These are phyloP conservation scores for Coregonus sp. DNA, from an alignment of 2,797 vertebrate genomes.

Conservation along the genomic window DNA sequence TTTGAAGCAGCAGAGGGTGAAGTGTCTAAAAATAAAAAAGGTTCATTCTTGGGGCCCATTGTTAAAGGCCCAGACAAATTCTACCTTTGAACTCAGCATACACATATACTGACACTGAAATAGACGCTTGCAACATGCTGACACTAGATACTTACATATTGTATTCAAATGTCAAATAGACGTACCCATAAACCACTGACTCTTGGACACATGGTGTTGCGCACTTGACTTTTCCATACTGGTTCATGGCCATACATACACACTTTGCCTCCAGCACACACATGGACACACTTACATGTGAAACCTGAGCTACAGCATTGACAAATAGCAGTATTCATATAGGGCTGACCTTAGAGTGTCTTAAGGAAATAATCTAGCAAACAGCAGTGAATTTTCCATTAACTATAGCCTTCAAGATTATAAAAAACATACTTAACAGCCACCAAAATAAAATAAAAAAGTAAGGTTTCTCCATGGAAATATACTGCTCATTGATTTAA, in stretches of 20 bases:
- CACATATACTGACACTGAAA: too few relatives aligned
- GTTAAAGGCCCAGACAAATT: background rate
- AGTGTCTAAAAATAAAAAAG: slow-evolving; percentile 47
- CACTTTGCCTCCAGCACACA: background rate
- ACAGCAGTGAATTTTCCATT: background rate
- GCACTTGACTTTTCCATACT: too few relatives aligned
- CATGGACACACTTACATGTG: background rate
- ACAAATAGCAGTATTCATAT: background rate
- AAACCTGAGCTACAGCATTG: background rate
- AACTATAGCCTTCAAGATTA: background rate
- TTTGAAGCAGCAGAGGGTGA: slow-evolving; percentile 41
- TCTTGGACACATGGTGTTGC: background rate
- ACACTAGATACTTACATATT: background rate
- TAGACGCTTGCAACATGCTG: background rate
- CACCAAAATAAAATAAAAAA: background rate
- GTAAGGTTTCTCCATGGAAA: background rate
- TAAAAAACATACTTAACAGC: background rate
- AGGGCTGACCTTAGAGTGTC: background rate
- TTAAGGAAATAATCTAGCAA: background rate
- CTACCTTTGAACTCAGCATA: background rate
- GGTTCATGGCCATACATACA: too few relatives aligned
- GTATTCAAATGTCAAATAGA: background rate
- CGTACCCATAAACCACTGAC: background rate
- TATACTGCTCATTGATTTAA: background rate
- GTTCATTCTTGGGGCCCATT: slow-evolving; percentile 42